Percentiles rank a stretch among this genome's conserved stretches.
These are phyloP conservation scores for Lagocephalus sceleratus DNA, from an alignment of 2,797 vertebrate genomes.

Conservation along the genomic window DNA sequence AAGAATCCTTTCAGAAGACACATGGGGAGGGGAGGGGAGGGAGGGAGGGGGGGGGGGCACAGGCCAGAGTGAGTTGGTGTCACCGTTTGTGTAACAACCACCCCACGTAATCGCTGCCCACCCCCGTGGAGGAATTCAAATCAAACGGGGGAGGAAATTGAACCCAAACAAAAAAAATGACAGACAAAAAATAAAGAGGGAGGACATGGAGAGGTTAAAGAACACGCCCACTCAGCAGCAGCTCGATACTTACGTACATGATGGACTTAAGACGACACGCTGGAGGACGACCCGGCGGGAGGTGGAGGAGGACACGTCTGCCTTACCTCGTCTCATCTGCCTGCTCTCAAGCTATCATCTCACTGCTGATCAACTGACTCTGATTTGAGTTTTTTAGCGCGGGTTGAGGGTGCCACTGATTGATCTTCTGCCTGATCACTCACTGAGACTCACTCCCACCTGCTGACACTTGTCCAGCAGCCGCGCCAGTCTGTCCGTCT, in stretches of 20 bases:
- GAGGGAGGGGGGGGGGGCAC: slow-evolving; percentile 65
- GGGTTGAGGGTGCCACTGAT: slow-evolving; percentile 63
- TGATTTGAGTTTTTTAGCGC: slow-evolving; percentile 40
- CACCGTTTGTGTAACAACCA: slow-evolving; percentile 79
- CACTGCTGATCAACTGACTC: slow-evolving; percentile 1
- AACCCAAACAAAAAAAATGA: slow-evolving; percentile 64
- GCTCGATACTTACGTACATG: slow-evolving; percentile 96
- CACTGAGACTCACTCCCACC: slow-evolving; percentile 94
- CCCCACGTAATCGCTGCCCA: slow-evolving; percentile 58
- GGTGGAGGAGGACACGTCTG: slow-evolving; percentile 44
- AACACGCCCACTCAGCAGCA: slow-evolving; percentile 60
- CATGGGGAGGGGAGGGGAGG: slow-evolving; percentile 64
- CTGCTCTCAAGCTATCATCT: slow-evolving; percentile 37
- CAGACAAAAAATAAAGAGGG: slow-evolving; percentile 62
- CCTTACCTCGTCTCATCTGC: slow-evolving; percentile 58
- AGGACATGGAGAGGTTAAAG: slow-evolving; percentile 47
- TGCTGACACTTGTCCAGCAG: slow-evolving; percentile 92
- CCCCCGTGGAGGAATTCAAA: slow-evolving; percentile 35
- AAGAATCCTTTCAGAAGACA: slow-evolving; percentile 48
- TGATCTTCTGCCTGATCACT: slow-evolving; percentile 85
- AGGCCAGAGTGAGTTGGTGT: slow-evolving; percentile 77
- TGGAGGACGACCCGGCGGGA: slow-evolving; percentile 64
- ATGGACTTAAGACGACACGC: slow-evolving; percentile 79
- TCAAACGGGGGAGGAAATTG: slow-evolving; percentile 54
- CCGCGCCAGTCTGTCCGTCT: slow-evolving; percentile 86